Conservation (phyloP, 2,888 invertebrate species). For the Scelioninae gen. 1 region DNA sequence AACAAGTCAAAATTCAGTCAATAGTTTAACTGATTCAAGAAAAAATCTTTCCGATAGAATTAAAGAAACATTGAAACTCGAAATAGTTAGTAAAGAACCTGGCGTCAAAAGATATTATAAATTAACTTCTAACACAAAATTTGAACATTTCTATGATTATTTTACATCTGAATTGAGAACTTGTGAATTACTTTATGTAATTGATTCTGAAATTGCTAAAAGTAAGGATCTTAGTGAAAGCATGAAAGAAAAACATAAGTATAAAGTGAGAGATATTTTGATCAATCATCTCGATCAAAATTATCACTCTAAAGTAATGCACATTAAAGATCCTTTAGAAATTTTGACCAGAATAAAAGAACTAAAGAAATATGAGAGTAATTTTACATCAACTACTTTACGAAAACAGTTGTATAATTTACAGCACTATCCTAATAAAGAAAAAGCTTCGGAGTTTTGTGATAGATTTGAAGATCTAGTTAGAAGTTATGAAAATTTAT, state of each 20-base stretch:
- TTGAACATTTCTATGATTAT: constrained; percentile 5
- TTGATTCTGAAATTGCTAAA: not conserved
- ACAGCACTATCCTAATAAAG: constrained; percentile 56
- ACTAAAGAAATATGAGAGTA: constrained; percentile 66
- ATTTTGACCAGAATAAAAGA: constrained; percentile 65
- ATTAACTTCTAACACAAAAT: constrained; percentile 1
- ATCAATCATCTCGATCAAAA: constrained; percentile 65
- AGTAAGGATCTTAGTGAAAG: not conserved
- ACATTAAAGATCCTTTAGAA: constrained; percentile 63
- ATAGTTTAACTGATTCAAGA: too few relatives aligned
- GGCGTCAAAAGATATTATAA: not conserved
- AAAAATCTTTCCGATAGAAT: not conserved
- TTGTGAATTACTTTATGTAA: not conserved
- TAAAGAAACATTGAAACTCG: constrained; percentile 1
- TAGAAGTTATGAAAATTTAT: constrained; percentile 33
- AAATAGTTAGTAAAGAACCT: not conserved
- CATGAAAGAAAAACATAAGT: constrained; percentile 57
- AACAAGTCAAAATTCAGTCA: not conserved
- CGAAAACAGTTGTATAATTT: constrained; percentile 64
- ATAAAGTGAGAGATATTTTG: constrained; percentile 70
- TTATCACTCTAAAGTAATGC: constrained; percentile 66
- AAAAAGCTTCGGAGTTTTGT: constrained; percentile 61
- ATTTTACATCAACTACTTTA: constrained; percentile 56
- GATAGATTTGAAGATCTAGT: constrained; percentile 65
- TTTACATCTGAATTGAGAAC: constrained; percentile 2